Evolutionary conservation across 1,140 invertebrate genomes (phyloP).

Genomic region (Meloidogyne hapla): DNA sequence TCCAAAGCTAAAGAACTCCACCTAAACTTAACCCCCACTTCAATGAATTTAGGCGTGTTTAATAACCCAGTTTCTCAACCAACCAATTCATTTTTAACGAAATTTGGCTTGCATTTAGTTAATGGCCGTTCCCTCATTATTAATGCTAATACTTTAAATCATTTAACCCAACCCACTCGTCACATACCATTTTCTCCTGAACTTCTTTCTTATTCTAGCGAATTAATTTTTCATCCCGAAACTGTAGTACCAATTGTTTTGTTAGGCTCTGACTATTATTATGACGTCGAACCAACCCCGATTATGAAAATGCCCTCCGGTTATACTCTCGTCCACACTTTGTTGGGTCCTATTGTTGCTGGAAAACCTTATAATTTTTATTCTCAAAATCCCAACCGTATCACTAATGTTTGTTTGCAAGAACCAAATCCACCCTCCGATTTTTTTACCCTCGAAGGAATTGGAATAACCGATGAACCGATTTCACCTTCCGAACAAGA

Average conservation of each 20-base stretch:
- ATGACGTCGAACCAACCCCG: neutral
- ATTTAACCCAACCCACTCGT: neutral
- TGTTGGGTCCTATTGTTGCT: neutral
- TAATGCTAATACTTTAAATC: too few species aligned
- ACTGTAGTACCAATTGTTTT: neutral
- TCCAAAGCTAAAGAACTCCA: too few species aligned
- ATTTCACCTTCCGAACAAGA: neutral
- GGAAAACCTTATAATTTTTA: neutral
- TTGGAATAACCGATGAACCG: neutral
- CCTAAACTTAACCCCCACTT: too few species aligned
- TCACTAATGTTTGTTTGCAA: neutral
- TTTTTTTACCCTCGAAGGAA: slow-evolving; percentile 1
- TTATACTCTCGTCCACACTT: neutral
- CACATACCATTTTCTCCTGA: neutral
- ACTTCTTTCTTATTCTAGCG: neutral
- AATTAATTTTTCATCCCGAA: neutral
- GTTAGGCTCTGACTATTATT: neutral
- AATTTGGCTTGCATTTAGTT: too few species aligned
- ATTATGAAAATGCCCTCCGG: neutral
- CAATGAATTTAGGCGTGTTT: too few species aligned
- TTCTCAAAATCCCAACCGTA: neutral
- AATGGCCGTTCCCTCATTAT: too few species aligned
- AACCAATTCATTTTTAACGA: too few species aligned
- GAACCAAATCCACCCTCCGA: neutral
- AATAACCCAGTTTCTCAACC: too few species aligned